Percentiles rank a stretch among this genome's conserved stretches.
phyloP scores from a whole-genome alignment of 2,888 invertebrate species.

The Pemphredon lugubris region DNA sequence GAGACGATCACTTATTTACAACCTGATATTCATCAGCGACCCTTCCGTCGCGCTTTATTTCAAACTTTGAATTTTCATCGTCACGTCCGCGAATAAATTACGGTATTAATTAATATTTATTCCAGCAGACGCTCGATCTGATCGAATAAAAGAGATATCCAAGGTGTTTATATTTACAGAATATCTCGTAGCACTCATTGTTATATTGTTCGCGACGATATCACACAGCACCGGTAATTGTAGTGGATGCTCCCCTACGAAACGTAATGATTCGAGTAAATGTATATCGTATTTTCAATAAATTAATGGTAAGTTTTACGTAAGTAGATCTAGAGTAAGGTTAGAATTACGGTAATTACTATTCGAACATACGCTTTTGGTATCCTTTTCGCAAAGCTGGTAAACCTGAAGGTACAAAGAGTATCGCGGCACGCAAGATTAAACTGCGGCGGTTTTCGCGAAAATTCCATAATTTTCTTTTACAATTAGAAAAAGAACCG shows the following conservation, averaged over 20 bases:
- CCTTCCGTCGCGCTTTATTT: too few relatives aligned
- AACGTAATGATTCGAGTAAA: constrained; percentile 24
- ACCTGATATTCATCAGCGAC: too few relatives aligned
- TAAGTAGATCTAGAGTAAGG: constrained; percentile 37
- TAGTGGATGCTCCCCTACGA: constrained; percentile 21
- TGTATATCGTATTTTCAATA: constrained; percentile 50
- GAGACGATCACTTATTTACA: too few relatives aligned
- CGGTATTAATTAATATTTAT: constrained; percentile 19
- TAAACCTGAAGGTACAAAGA: constrained; percentile 21
- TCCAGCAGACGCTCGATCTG: constrained; percentile 11
- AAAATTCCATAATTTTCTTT: too few relatives aligned
- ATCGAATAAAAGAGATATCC: constrained; percentile 11
- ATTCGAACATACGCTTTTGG: constrained; percentile 34
- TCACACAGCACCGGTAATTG: constrained; percentile 14
- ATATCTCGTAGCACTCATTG: constrained; percentile 32
- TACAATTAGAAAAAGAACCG: constrained; percentile 5
- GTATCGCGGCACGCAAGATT: too few relatives aligned
- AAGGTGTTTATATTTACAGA: constrained; percentile 45
- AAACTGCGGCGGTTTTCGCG: too few relatives aligned
- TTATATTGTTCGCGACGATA: constrained; percentile 2
- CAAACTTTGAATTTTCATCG: too few relatives aligned
- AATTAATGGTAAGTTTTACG: constrained; percentile 52
- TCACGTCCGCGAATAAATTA: too few relatives aligned
- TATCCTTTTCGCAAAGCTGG: constrained; percentile 21
- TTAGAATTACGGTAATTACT: constrained; percentile 20